Evolutionary conservation across 2,113 vertebrate species (phyloP).

Genomic region (Uria aalge): DNA sequence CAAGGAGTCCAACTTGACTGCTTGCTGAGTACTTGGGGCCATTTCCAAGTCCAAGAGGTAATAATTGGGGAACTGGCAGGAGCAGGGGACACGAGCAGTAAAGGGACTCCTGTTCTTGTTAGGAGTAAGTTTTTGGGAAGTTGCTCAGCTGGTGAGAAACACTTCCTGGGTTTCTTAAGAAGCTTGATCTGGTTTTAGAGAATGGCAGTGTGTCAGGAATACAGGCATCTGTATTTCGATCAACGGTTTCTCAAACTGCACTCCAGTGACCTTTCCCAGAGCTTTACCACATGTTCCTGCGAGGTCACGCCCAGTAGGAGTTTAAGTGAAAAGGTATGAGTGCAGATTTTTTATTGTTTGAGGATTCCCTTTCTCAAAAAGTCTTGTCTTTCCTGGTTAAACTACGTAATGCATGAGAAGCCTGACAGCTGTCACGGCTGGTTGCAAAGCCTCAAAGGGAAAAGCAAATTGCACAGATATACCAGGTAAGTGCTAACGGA

Average conservation of each 20-base stretch:
- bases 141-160: background rate
- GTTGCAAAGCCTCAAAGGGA: background rate
- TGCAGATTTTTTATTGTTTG: background rate
- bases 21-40: background rate
- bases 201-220: background rate
- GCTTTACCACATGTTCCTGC: accelerated
- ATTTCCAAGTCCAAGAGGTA: background rate
- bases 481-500: background rate
- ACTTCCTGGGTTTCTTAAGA: background rate
- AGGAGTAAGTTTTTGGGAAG: background rate
- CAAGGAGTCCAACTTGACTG: background rate
- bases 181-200: background rate
- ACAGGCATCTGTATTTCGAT: background rate
- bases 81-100: background rate
- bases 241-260: background rate
- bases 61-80: background rate
- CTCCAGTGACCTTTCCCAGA: background rate
- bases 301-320: background rate
- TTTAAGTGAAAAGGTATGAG: background rate
- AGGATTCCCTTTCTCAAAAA: background rate
- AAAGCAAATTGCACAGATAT: background rate
- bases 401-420: background rate
- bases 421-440: background rate
- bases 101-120: background rate
- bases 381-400: background rate